A percentile compares a stretch with the other conserved stretches of the same genome.
Evolutionary conservation across 2,888 invertebrate species (phyloP).

Genomic region (Morinoia aosen): DNA sequence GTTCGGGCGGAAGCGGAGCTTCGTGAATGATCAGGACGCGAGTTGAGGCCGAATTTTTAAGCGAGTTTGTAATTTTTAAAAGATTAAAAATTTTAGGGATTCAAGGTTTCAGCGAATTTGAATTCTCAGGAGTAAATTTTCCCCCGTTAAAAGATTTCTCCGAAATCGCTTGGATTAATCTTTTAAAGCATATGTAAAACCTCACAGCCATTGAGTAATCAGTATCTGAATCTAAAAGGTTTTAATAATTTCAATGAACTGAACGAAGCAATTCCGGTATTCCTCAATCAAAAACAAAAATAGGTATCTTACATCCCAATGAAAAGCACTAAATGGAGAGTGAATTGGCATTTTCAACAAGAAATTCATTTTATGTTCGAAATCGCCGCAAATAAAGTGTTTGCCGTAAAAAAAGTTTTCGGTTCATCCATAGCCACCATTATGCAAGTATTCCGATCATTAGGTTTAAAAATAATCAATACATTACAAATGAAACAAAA

Average conservation of each 20-base stretch:
- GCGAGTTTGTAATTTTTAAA: neutral
- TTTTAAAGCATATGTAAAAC: neutral
- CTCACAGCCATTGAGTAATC: neutral
- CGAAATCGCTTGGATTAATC: neutral
- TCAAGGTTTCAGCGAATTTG: neutral
- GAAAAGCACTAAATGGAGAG: neutral
- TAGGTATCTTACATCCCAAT: neutral
- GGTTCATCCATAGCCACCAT: no score
- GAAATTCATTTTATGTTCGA: neutral
- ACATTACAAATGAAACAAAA: neutral
- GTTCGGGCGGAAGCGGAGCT: slow-evolving; percentile 7
- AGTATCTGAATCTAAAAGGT: neutral
- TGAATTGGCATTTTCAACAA: neutral
- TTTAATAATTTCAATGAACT: neutral
- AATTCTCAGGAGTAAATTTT: neutral
- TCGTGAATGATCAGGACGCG: slow-evolving; percentile 1
- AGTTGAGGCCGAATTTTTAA: neutral
- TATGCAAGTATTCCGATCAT: neutral
- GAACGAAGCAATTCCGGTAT: neutral
- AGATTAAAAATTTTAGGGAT: neutral
- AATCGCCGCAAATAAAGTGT: neutral
- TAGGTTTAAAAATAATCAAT: neutral
- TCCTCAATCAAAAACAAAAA: neutral
- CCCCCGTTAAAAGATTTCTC: neutral
- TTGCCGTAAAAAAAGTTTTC: neutral